These are phyloP conservation scores for Platycnemis pennipes DNA, from an alignment of 2,888 invertebrate species.

Conservation along the genomic window DNA sequence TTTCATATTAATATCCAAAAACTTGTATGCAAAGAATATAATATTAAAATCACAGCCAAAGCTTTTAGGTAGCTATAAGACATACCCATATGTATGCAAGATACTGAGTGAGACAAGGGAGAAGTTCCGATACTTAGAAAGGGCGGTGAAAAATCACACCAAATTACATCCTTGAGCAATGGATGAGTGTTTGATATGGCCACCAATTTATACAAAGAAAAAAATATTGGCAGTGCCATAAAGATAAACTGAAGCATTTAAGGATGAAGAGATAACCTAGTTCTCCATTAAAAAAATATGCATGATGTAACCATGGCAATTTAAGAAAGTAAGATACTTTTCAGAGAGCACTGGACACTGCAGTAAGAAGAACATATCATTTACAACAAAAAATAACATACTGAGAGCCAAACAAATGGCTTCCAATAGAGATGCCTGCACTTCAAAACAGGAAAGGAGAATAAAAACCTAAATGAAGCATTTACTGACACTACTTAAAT, in stretches of 20 bases:
- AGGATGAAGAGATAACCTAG: background rate
- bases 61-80: constrained; percentile 30
- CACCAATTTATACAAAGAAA: background rate
- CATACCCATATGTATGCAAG: background rate
- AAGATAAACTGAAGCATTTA: background rate
- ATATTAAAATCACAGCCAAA: constrained; percentile 65
- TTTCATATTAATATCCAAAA: background rate
- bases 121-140: background rate
- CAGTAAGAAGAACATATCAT: background rate
- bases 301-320: background rate
- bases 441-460: background rate
- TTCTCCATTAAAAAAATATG: background rate
- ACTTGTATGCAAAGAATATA: constrained; percentile 51
- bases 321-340: background rate
- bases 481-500: background rate
- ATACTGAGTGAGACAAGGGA: background rate
- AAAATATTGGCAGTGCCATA: background rate
- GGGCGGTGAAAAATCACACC: background rate
- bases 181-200: background rate
- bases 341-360: background rate
- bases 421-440: background rate
- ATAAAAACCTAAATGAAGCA: background rate
- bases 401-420: background rate
- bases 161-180: background rate
- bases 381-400: background rate